Evolutionary conservation across 2,113 vertebrate species (phyloP).

Genomic region (Progne subis): DNA sequence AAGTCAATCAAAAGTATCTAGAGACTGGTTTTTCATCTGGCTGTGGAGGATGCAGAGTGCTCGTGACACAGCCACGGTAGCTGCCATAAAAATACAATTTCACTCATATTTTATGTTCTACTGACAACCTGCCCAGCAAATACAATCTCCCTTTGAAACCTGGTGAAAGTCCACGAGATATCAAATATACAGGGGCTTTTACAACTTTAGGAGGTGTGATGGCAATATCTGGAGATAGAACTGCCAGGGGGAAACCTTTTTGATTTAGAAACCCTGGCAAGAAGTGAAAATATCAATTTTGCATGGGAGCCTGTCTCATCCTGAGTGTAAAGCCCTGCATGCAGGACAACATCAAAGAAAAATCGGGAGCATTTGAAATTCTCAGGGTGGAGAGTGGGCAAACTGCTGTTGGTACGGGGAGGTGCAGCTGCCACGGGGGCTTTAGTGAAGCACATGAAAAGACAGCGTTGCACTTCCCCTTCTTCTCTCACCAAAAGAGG

Average conservation of each 20-base stretch:
- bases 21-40: not conserved
- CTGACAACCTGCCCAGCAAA: not conserved
- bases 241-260: slow-evolving; percentile 10
- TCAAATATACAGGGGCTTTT: slow-evolving; percentile 3
- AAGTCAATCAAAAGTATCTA: not conserved
- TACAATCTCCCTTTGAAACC: slow-evolving; percentile 39
- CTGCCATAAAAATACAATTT: slow-evolving; percentile 1
- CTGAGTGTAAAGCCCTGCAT: not conserved
- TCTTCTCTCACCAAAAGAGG: not conserved
- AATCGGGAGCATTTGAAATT: not conserved
- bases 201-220: not conserved
- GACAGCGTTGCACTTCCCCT: not conserved
- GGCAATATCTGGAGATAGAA: not conserved
- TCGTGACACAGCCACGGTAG: not conserved
- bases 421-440: not conserved
- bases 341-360: not conserved
- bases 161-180: not conserved
- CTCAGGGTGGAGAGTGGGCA: not conserved
- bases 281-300: slow-evolving; percentile 11
- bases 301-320: not conserved
- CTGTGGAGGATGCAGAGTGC: not conserved
- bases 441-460: fast-evolving
- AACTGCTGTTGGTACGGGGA: not conserved
- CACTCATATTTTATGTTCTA: slow-evolving; percentile 16
- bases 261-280: not conserved